Evolutionary conservation across 2,113 vertebrate species (phyloP).

Genomic region (Rallus limicola): DNA sequence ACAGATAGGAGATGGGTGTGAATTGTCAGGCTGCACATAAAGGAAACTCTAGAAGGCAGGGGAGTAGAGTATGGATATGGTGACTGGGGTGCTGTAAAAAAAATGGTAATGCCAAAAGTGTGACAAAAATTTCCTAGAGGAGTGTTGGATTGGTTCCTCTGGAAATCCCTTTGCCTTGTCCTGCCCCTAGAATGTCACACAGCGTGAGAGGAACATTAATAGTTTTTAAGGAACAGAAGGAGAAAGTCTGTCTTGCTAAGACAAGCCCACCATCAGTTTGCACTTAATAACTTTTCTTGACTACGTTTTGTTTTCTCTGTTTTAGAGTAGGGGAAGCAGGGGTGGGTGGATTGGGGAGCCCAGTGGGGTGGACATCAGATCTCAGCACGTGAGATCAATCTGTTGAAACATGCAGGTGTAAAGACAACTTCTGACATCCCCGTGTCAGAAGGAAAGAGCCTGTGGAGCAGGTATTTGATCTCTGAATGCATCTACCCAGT

Average conservation of each 20-base stretch:
- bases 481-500: not conserved
- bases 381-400: not conserved
- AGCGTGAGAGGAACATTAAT: not conserved
- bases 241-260: not conserved
- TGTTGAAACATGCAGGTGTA: not conserved
- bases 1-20: not conserved
- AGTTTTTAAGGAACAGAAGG: not conserved
- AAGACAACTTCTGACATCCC: not conserved
- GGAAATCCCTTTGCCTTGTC: not conserved
- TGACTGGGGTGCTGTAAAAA: not conserved
- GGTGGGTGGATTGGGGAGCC: not conserved
- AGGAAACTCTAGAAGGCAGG: not conserved
- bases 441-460: not conserved
- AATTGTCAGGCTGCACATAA: not conserved
- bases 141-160: not conserved
- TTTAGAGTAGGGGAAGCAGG: not conserved
- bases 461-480: not conserved
- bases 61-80: not conserved
- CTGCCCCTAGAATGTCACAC: not conserved
- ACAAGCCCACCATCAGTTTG: not conserved
- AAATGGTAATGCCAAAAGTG: not conserved
- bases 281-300: not conserved
- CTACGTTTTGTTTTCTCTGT: not conserved
- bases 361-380: not conserved
- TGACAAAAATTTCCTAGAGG: not conserved